phyloP scores from a whole-genome alignment of 2,797 vertebrate species.

The Spea hammondii region DNA sequence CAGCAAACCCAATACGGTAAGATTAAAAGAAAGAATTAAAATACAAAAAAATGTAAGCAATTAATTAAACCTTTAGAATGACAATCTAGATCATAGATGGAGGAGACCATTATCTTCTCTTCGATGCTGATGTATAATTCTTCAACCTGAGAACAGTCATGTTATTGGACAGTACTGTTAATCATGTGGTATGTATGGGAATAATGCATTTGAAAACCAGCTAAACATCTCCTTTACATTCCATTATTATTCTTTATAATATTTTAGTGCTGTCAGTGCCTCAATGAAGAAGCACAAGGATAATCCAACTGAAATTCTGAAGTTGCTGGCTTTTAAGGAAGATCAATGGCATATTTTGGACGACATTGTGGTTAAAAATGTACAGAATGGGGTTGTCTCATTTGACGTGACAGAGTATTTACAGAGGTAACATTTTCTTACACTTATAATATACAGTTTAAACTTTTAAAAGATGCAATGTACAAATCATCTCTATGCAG shows the following conservation, averaged over 20 bases:
- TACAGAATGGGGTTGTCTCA: conserved; percentile 76
- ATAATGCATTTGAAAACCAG: too few relatives aligned
- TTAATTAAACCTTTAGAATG: too few relatives aligned
- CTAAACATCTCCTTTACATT: too few relatives aligned
- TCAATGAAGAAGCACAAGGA: conserved; percentile 67
- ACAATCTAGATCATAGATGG: too few relatives aligned
- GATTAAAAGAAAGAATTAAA: conserved; percentile 15
- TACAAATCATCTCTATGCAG: too few relatives aligned
- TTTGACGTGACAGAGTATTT: conserved; percentile 77
- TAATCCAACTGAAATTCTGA: conserved; percentile 65
- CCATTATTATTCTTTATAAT: background rate
- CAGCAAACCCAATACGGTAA: conserved; percentile 57
- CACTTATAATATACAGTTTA: background rate
- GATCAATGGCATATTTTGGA: conserved; percentile 77
- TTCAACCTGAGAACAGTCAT: too few relatives aligned
- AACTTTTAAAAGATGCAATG: too few relatives aligned
- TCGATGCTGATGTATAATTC: too few relatives aligned
- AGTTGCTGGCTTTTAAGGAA: conserved; percentile 73
- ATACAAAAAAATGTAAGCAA: too few relatives aligned
- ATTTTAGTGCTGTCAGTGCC: conserved; percentile 63
- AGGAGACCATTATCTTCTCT: too few relatives aligned
- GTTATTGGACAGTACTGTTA: too few relatives aligned
- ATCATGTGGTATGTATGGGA: too few relatives aligned
- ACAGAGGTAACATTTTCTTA: conserved; percentile 72
- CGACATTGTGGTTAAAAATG: conserved; percentile 67